phyloP scores from a whole-genome alignment of 2,113 vertebrate species.

The Syngnathoides biaculeatus region DNA sequence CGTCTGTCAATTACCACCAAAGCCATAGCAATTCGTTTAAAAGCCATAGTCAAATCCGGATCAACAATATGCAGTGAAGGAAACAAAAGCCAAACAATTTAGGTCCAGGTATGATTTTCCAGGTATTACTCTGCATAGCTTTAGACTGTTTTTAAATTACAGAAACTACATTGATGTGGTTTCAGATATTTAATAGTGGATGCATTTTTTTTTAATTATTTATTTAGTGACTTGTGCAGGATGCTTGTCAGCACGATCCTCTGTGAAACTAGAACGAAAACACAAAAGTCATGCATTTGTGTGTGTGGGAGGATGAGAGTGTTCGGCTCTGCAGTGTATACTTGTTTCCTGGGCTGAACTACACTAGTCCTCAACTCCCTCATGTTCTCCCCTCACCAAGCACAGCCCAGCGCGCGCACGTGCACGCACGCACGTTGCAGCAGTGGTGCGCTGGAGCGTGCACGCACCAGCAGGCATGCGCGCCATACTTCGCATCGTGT shows the following conservation, averaged over 20 bases:
- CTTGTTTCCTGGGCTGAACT: slow-evolving; percentile 21
- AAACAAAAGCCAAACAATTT: not conserved
- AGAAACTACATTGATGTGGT: not conserved
- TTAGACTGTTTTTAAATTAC: not conserved
- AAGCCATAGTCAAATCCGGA: not conserved
- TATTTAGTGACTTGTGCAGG: not conserved
- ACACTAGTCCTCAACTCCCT: slow-evolving; percentile 15
- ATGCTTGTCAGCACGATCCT: not conserved
- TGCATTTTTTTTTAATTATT: not conserved
- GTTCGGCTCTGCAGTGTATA: not conserved
- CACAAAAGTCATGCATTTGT: slow-evolving; percentile 1
- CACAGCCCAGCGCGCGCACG: slow-evolving; percentile 12
- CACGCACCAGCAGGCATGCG: slow-evolving; percentile 29
- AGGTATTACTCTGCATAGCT: not conserved
- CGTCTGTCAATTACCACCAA: not conserved
- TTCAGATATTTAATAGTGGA: not conserved
- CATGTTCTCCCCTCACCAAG: slow-evolving; percentile 29
- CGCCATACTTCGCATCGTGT: slow-evolving; percentile 36
- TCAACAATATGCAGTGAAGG: not conserved
- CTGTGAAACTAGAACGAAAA: not conserved
- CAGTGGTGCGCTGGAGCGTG: slow-evolving; percentile 45
- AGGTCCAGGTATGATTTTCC: not conserved
- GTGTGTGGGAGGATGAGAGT: slow-evolving; percentile 1
- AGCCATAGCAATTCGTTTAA: not conserved
- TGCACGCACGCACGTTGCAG: slow-evolving; percentile 52